phyloP scores from a whole-genome alignment of 53 echinoderm and acorn worm species.

The Holothuria leucospilota region DNA sequence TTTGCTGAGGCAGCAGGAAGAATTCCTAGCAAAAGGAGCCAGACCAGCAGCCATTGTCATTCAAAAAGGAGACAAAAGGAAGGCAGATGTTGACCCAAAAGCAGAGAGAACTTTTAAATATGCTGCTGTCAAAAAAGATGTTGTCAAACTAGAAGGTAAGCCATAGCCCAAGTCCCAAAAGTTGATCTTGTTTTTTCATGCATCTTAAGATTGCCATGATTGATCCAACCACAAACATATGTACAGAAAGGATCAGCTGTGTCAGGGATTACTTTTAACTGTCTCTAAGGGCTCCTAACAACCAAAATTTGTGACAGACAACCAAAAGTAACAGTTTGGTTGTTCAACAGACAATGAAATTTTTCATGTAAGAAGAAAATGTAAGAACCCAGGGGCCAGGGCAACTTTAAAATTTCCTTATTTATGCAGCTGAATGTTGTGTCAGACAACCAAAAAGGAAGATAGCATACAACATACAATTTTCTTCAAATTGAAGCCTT shows the following conservation, averaged over 20 bases:
- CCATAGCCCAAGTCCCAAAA: background rate
- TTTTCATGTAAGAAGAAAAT: background rate
- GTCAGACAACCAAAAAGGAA: too few species aligned
- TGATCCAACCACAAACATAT: too few species aligned
- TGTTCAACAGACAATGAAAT: background rate
- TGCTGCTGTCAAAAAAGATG: slow-evolving; percentile 73
- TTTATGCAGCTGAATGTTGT: too few species aligned
- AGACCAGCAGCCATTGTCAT: slow-evolving; percentile 67
- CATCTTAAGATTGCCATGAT: too few species aligned
- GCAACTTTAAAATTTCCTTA: too few species aligned
- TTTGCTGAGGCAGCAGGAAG: slow-evolving; percentile 81
- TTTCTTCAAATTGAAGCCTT: too few species aligned
- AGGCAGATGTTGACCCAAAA: slow-evolving; percentile 55
- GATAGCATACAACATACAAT: too few species aligned
- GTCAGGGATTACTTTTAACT: too few species aligned
- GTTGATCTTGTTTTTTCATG: background rate
- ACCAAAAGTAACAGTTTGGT: background rate
- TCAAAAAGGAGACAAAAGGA: slow-evolving; percentile 85
- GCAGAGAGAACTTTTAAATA: slow-evolving; percentile 13
- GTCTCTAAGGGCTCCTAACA: too few species aligned
- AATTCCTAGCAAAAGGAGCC: slow-evolving; percentile 72
- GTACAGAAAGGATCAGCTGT: too few species aligned
- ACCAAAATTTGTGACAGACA: too few species aligned
- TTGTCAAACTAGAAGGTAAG: slow-evolving; percentile 81
- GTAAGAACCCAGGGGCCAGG: too few species aligned